Conservation (phyloP, 2,888 invertebrate genomes). For the Melieria picta region DNA sequence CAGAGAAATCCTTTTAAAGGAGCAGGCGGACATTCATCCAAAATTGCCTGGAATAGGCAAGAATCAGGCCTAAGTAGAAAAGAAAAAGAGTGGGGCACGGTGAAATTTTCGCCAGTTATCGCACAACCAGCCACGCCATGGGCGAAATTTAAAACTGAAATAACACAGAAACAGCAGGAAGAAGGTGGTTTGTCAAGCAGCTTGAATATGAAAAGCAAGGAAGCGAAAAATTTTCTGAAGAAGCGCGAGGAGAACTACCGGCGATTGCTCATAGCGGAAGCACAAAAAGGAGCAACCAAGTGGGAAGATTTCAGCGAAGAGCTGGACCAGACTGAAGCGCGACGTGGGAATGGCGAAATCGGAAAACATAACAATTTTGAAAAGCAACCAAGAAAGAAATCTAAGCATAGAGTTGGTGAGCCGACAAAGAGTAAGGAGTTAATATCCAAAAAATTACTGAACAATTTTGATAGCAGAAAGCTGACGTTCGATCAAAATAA, state of each 20-base stretch:
- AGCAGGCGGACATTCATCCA: not conserved
- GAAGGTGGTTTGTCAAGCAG: slow-evolving; percentile 36
- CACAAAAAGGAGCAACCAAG: slow-evolving; percentile 48
- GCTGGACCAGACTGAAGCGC: not conserved
- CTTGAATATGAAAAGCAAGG: slow-evolving; percentile 44
- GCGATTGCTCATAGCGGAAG: slow-evolving; percentile 51
- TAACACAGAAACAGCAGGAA: slow-evolving; percentile 49
- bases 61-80: not conserved
- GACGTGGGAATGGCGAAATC: slow-evolving; percentile 21
- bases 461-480: slow-evolving; percentile 44
- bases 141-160: slow-evolving; percentile 54
- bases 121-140: slow-evolving; percentile 55
- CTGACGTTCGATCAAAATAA: slow-evolving; percentile 50
- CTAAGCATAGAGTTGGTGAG: slow-evolving; percentile 7
- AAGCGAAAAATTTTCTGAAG: slow-evolving; percentile 46
- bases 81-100: slow-evolving; percentile 41
- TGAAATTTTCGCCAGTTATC: slow-evolving; percentile 39
- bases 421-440: slow-evolving; percentile 13
- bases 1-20: slow-evolving; percentile 37
- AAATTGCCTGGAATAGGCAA: too few species aligned
- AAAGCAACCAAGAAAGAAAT: not conserved
- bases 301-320: slow-evolving; percentile 57
- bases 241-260: slow-evolving; percentile 54
- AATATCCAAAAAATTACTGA: slow-evolving; percentile 34
- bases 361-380: not conserved